Evolutionary conservation across 2,113 vertebrate species (phyloP).

Genomic region (Thymallus thymallus): DNA sequence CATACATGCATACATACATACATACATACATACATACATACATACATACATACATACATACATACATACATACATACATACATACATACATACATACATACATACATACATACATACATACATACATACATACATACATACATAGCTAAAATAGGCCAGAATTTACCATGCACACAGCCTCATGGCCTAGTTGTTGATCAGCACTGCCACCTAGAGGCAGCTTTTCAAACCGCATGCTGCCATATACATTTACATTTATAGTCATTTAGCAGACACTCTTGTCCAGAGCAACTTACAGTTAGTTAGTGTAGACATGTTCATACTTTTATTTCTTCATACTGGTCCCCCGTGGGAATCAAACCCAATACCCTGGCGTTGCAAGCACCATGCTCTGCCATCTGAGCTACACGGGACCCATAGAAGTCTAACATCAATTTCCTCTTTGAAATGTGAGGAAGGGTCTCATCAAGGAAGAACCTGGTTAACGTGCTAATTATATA

Average conservation of each 20-base stretch:
- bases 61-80: background rate
- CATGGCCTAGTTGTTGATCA: background rate
- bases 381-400: too few species aligned
- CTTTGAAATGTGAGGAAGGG: background rate
- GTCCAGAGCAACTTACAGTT: too few species aligned
- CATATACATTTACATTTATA: too few species aligned
- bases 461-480: too few species aligned
- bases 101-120: slow-evolving; percentile 3
- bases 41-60: background rate
- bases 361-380: too few species aligned
- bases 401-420: too few species aligned
- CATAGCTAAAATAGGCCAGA: background rate
- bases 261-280: too few species aligned
- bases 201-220: slow-evolving; percentile 56
- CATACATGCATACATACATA: background rate
- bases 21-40: background rate
- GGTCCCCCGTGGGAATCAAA: too few species aligned
- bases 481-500: too few species aligned
- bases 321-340: too few species aligned
- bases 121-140: background rate
- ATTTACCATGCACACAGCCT: background rate
- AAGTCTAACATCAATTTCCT: background rate
- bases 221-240: background rate
- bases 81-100: background rate
- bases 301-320: too few species aligned